Conservation (phyloP, 2,113 vertebrate species). For the Pelusios castaneus region DNA sequence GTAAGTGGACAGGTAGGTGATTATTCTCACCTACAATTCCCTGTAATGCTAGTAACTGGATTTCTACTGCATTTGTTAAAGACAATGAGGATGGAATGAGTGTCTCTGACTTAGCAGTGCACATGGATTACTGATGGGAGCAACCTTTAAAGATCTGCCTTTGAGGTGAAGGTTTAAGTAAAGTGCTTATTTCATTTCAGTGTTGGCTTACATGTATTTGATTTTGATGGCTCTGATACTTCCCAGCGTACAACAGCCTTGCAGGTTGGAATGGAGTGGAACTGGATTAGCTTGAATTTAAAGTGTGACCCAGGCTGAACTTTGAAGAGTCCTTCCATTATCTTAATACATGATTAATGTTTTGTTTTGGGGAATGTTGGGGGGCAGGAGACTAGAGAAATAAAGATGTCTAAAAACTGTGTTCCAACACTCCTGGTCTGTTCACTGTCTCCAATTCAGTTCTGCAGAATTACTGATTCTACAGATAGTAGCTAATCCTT, state of each 20-base stretch:
- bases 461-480: neutral
- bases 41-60: neutral
- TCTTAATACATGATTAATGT: neutral
- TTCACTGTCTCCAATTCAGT: neutral
- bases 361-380: neutral
- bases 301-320: neutral
- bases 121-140: neutral
- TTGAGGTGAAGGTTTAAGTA: neutral
- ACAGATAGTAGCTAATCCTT: neutral
- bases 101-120: neutral
- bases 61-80: slow-evolving; percentile 29
- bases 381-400: neutral
- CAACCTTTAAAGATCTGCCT: neutral
- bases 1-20: neutral
- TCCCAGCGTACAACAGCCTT: neutral
- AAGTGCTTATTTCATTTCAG: neutral
- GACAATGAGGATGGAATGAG: slow-evolving; percentile 4
- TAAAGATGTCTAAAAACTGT: neutral
- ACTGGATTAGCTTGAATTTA: neutral
- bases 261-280: neutral
- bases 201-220: neutral
- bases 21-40: neutral
- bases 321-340: neutral
- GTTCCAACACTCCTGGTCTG: neutral
- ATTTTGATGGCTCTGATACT: slow-evolving; percentile 14